These are phyloP conservation scores for Morone saxatilis DNA, from an alignment of 2,113 vertebrate genomes.

Conservation along the genomic window DNA sequence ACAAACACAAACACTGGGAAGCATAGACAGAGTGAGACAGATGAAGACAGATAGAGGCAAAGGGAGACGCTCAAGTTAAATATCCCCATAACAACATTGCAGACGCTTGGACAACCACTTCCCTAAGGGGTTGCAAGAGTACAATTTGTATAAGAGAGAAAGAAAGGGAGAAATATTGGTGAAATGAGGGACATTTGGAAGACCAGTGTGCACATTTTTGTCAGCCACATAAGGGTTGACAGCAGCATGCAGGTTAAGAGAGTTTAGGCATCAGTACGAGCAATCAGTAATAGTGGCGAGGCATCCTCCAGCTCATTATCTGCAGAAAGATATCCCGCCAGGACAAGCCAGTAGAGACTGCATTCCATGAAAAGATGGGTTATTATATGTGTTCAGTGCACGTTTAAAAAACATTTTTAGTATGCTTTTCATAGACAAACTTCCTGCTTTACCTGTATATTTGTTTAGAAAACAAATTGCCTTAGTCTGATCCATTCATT, in stretches of 20 bases:
- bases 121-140: slow-evolving; percentile 53
- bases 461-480: too few species aligned
- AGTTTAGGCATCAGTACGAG: not conserved
- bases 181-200: not conserved
- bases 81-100: slow-evolving; percentile 70
- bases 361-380: not conserved
- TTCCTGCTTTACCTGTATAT: too few species aligned
- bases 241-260: slow-evolving; percentile 3
- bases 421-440: too few species aligned
- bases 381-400: too few species aligned
- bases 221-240: not conserved
- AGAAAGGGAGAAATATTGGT: slow-evolving; percentile 1
- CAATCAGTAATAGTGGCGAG: too few species aligned
- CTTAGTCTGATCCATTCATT: too few species aligned
- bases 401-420: too few species aligned
- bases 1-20: slow-evolving; percentile 72
- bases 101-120: slow-evolving; percentile 57
- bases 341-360: not conserved
- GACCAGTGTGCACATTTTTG: not conserved
- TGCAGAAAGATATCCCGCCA: not conserved
- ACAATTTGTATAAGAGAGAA: slow-evolving; percentile 45
- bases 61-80: slow-evolving; percentile 73
- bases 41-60: slow-evolving; percentile 74
- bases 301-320: not conserved
- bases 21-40: slow-evolving; percentile 72